These are phyloP conservation scores for Aleiodes leptofemur DNA, from an alignment of 2,888 invertebrate genomes.

Conservation along the genomic window DNA sequence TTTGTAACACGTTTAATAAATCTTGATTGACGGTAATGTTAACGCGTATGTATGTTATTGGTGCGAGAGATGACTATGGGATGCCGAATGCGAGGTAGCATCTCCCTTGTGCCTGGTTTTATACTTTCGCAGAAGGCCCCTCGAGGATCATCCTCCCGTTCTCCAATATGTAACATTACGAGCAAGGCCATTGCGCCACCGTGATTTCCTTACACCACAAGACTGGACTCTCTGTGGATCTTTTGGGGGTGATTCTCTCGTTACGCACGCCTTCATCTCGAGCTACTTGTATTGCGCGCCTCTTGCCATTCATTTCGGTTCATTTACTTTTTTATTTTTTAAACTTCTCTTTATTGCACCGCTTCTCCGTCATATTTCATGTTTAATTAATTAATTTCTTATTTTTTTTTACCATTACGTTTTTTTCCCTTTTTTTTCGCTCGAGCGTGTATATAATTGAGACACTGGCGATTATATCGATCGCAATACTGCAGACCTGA, in stretches of 20 bases:
- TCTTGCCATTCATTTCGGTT: constrained; percentile 5
- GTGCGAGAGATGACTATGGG: constrained; percentile 63
- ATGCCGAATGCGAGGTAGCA: constrained; percentile 68
- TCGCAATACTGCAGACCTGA: constrained; percentile 11
- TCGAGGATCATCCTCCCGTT: constrained; percentile 60
- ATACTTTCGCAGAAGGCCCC: constrained; percentile 67
- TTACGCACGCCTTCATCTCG: constrained; percentile 43
- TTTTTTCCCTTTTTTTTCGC: neutral
- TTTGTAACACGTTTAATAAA: neutral
- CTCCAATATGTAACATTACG: constrained; percentile 71
- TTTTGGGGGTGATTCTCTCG: constrained; percentile 52
- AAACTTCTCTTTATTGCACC: constrained; percentile 10
- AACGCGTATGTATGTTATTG: constrained; percentile 42
- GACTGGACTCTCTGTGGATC: constrained; percentile 43
- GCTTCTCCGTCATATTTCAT: neutral
- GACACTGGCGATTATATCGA: constrained; percentile 36
- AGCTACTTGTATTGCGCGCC: constrained; percentile 29
- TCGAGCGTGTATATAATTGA: constrained; percentile 34
- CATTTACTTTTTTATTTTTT: constrained; percentile 5
- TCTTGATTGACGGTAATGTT: constrained; percentile 23
- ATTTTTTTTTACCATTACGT: neutral
- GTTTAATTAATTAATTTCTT: neutral
- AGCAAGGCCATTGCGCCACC: constrained; percentile 71
- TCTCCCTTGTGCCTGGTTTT: constrained; percentile 68
- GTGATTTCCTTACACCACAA: constrained; percentile 58